These are phyloP conservation scores for Pelecanus crispus DNA, from an alignment of 2,113 vertebrate species.

Conservation along the genomic window DNA sequence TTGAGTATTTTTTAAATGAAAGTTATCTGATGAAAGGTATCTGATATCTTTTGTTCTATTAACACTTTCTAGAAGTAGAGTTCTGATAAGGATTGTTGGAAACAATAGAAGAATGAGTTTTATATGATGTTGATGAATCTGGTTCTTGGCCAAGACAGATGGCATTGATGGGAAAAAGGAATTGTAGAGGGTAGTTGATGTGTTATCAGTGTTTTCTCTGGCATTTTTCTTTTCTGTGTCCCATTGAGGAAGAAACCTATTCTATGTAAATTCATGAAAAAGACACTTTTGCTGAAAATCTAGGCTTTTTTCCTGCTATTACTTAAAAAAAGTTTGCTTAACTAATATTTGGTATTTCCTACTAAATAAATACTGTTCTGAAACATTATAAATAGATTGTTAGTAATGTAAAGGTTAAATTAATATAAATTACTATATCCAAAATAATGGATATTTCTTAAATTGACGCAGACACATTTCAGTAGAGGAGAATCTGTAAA, in stretches of 20 bases:
- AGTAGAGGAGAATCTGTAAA: background rate
- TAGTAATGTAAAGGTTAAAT: background rate
- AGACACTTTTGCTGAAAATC: background rate
- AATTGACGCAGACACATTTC: background rate
- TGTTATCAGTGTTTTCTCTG: background rate
- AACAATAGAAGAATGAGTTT: background rate
- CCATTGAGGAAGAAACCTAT: background rate
- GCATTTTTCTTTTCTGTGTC: background rate
- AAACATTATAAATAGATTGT: background rate
- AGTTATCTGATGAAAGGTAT: too few relatives aligned
- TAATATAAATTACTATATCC: background rate
- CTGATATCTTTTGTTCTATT: background rate
- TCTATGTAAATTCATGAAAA: background rate
- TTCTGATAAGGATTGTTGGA: background rate
- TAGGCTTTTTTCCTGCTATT: background rate
- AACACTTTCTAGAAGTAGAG: background rate
- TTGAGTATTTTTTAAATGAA: background rate
- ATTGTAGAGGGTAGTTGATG: background rate
- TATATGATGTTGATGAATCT: background rate
- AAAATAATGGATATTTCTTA: background rate
- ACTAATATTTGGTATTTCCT: background rate
- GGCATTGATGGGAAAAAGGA: fast-evolving
- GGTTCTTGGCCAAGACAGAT: background rate
- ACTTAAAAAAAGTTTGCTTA: background rate
- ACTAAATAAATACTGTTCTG: background rate